Conservation (phyloP, 2,113 vertebrate species). For the Vidua macroura region DNA sequence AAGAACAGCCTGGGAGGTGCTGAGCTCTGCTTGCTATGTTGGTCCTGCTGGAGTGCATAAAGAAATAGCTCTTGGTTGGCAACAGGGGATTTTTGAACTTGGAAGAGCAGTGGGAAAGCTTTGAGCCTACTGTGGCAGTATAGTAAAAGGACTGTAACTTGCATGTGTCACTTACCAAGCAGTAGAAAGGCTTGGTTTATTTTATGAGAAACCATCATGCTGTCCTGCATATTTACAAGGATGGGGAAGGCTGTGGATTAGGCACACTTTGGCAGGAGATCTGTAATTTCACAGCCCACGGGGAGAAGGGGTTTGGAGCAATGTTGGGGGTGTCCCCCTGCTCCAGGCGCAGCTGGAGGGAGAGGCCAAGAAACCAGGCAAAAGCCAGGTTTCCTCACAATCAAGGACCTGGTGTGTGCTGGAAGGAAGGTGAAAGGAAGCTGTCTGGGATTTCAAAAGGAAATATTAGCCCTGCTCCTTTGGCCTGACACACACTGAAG, state of each 20-base stretch:
- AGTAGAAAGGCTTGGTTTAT: neutral
- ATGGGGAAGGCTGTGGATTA: neutral
- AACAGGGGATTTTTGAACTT: neutral
- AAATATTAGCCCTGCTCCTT: neutral
- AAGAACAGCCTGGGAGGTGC: neutral
- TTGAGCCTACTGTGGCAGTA: neutral
- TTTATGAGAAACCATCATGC: neutral
- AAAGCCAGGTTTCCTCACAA: neutral
- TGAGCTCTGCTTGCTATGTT: neutral
- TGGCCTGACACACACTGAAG: neutral
- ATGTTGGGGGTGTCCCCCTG: neutral
- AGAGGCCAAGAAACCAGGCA: neutral
- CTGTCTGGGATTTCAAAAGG: neutral
- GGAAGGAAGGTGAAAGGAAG: neutral
- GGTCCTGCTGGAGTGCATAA: neutral
- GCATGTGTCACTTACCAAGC: neutral
- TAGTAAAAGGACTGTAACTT: neutral
- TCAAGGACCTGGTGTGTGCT: neutral
- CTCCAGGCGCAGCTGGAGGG: neutral
- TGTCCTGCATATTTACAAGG: neutral
- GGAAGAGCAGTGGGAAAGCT: neutral
- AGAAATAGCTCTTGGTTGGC: neutral
- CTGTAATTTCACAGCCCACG: neutral
- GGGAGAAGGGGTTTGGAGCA: neutral
- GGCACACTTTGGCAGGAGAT: neutral